Conservation (phyloP, 30 jellyfish, hydroid and myxozoan species). For the Aurelia sp. region DNA sequence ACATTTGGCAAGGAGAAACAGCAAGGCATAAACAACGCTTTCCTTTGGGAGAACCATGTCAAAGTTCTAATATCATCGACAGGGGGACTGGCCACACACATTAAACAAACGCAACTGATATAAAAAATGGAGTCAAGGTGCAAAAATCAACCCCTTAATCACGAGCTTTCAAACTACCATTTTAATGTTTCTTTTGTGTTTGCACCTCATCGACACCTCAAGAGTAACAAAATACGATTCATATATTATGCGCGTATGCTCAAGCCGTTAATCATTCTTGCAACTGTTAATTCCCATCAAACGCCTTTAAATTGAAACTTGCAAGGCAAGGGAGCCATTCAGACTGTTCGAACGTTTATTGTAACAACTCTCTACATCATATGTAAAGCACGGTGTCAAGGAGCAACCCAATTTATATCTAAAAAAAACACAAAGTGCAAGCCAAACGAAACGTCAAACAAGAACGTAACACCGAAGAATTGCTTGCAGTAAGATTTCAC, state of each 20-base stretch:
- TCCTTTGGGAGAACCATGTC: not conserved
- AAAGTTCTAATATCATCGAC: not conserved
- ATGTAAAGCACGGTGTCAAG: no score
- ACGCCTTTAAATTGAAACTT: slow-evolving; percentile 13
- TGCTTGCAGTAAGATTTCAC: no score
- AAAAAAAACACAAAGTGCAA: no score
- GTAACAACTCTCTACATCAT: not conserved
- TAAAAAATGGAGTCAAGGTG: slow-evolving; percentile 10
- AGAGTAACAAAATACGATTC: slow-evolving; percentile 16
- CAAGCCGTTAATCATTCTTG: slow-evolving; percentile 37
- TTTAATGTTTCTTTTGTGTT: slow-evolving; percentile 35
- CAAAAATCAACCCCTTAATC: slow-evolving; percentile 65
- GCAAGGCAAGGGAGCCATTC: not conserved
- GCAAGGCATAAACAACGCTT: no score
- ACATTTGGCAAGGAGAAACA: slow-evolving; percentile 20
- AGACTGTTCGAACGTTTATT: not conserved
- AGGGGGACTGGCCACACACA: slow-evolving; percentile 14
- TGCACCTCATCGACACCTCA: slow-evolving; percentile 38
- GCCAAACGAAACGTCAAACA: no score
- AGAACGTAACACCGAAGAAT: no score
- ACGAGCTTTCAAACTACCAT: slow-evolving; percentile 18
- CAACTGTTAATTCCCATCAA: slow-evolving; percentile 45
- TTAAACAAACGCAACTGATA: slow-evolving; percentile 13
- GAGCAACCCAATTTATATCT: no score
- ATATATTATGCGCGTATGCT: not conserved